Evolutionary conservation across 1,140 invertebrate species (phyloP), one percentile per base, ranked within the genome.

Genomic region (Bathynomus jamesi): DNA sequence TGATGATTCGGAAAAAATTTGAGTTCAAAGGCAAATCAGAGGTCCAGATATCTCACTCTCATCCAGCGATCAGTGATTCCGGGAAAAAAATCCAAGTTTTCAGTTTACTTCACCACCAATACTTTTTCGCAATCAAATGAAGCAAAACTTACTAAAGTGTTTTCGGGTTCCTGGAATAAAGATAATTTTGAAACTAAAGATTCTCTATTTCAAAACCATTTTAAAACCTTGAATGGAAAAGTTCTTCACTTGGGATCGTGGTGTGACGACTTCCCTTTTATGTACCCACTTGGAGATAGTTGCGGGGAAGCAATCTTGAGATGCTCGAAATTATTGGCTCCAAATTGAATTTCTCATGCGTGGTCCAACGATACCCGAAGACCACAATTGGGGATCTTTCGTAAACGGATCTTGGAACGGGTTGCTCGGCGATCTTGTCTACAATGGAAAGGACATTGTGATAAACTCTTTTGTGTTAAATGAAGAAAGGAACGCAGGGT

Each of bases 321-420:
- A 24, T 30, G 8, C 63, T 74, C 4, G n/a, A 27, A 17, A 28
- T 69, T 13, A 69, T 75, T 5, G 65, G 69, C 28, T 28, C 28
- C 21, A 67, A 69, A 53, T 30, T 75, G 21, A 69, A 71, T 67
- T 75, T 75, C 61, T 62, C 60, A n/a, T 71, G 46, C 61, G 30
- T 25, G 1, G 60, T 63, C 13, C 61, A 65, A 32, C 27, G n/a
- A 21, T 63, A 31, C 61, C 69, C 2, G 53, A 64, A 21, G 66
- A 75, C 65, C 29, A 61, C 10, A 68, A 75, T 8, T 75, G 74
- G 74, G 74, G 74, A 27, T 31, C 69, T 0, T 24, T 65, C 5
- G 70, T 70, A 40, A 65, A 75, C 46, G 74, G 74, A 10, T 29
- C 60, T 5, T 75, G 74, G 74, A 75, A 65, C n/a, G 74, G 74